Evolutionary conservation across 2,797 vertebrate genomes (phyloP), one percentile per base, ranked within the genome.

Genomic region (Adrianichthys oophorus): DNA sequence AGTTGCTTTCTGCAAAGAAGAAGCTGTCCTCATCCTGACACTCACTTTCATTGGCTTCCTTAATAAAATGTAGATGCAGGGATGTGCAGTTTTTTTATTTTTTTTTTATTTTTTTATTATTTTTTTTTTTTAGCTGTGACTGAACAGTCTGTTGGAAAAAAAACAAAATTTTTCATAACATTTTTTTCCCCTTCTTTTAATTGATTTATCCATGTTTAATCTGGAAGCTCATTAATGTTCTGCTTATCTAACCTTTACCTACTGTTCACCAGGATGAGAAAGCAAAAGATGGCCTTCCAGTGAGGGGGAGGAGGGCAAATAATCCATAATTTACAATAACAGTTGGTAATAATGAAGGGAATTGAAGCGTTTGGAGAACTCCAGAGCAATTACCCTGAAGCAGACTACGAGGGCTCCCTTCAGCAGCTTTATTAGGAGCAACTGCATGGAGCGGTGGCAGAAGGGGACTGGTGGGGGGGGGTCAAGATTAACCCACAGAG

Each of bases 251-350:
- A 79, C 76, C 56, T 64, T 65, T 41, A 29, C 64, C 6, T n/a
- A 63, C 59, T 45, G 74, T 47, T 13, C 44, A 32, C 32, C 32
- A 32, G 32, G 32, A 32, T 2, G 32, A 32, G 10, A 40, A 52
- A 47, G 52, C 23, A 4, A 17, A 5, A 7, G 61, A 50, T 15
- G 17, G 52, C 47, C 48, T n/a, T 70, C 74, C 52, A 0, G 42
- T 48, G 53, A 65, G 46, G 5, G 47, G 51, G 59, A 65, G 56
- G 59, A 70, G 48, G 82, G 79, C 75, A 87, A 85, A 87, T 88
- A 90, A 89, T 90, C 85, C 74, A 85, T 84, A 85, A 86, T 89
- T 87, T 85, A 89, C 86, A 87, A 80, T 81, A 90, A 87, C 82
- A 80, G 77, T 80, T 50, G 56, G 88, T 86, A 87, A 85, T 87